Evolutionary conservation across 30 jellyfish, hydroid and myxozoan genomes (phyloP).

Genomic region (Sanderia malayensis): DNA sequence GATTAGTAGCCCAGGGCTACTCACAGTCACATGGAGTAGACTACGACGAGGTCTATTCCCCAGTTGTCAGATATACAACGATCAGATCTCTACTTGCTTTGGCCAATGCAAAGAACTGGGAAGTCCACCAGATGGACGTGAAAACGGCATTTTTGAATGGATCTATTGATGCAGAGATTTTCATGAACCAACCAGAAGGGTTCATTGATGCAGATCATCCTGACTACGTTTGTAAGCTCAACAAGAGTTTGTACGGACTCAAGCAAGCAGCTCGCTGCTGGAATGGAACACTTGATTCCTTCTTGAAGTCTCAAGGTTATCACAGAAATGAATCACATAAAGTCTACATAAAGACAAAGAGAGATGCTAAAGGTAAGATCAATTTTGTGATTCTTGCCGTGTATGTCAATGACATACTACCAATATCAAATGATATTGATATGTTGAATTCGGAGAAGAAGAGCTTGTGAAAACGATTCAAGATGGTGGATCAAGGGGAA

Average conservation of each 20-base stretch:
- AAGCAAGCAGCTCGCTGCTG: no score
- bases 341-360: constrained; percentile 41
- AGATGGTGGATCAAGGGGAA: no score
- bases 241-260: no score
- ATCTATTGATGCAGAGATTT: no score
- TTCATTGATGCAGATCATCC: constrained; percentile 51
- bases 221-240: constrained; percentile 40
- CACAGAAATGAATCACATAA: constrained; percentile 53
- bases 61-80: constrained; percentile 59
- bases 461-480: neutral
- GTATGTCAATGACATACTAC: no score
- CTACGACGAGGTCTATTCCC: no score
- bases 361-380: constrained; percentile 38
- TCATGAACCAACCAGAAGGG: no score
- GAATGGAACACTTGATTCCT: constrained; percentile 55
- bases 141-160: constrained; percentile 71
- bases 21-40: constrained; percentile 14
- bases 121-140: constrained; percentile 77
- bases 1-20: constrained; percentile 40
- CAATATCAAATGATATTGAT: no score
- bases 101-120: no score
- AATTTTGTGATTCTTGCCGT: constrained; percentile 47
- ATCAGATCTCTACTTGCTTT: no score
- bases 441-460: constrained; percentile 9
- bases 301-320: constrained; percentile 70